Base-by-base conservation (phyloP, 2,888 invertebrate genomes). In the Amaurobius ferox region DNA sequence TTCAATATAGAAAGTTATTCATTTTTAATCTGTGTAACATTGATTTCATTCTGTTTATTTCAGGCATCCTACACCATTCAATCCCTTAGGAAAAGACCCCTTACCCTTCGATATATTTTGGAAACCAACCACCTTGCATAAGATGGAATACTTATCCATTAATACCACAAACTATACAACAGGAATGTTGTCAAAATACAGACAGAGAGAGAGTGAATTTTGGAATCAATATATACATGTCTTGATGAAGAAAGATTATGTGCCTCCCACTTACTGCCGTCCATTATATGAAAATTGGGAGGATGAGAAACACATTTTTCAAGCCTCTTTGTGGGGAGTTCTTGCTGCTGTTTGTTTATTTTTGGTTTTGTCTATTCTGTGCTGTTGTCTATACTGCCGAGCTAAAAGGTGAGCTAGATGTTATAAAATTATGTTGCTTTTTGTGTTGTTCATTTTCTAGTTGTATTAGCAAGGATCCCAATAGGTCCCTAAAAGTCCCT, bases 251-350 rank as follows among this genome's bases (percentile, higher is more conserved):
- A 93, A 95, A 64, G 94, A 96, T 74, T n/a, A 29, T 23, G 39
- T 77, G n/a, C 96, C 97, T 0, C 97, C 96, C 0, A 72, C 77
- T 13, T 85, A 85, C 30, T 97, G 97, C 92, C 96, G 96, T 6
- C 97, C 97, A 3, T 94, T 95, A 3, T 96, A 96, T 71, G 86
- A 88, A 55, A 88, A 86, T 11, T 86, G 86, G 86, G 71, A 86
- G 72, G 40, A 76, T 26, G 39, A 66, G 35, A 72, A 78, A 32
- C 74, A 79, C 40, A 5, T 97, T 0, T 97, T 97, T 92, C 95
- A 97, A 64, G 97, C 97, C 0, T 97, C 97, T 0, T 97, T 97
- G 92, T 97, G 97, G 96, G 95, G 96, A 85, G 95, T 97, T 91
- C 95, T 96, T 0, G 94, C 94, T 11, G 94, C 95, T 0, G 96